Evolutionary conservation across 1,140 invertebrate genomes (phyloP), one percentile per base, ranked within the genome.

Genomic region (Apis dorsata): DNA sequence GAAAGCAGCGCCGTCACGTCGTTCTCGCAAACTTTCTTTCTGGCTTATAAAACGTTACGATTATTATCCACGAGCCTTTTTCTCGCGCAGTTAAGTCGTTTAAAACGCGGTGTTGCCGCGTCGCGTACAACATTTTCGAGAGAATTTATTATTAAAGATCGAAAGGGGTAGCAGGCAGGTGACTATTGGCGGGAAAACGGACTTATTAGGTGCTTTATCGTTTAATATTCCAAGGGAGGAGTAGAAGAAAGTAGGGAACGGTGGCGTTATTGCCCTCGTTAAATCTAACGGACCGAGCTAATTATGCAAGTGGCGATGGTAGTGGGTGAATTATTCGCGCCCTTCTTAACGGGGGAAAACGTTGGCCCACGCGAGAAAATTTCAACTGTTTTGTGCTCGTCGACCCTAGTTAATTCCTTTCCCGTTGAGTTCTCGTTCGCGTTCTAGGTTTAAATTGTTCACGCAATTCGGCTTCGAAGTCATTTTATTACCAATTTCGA

Each of bases 171-270:
- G 75, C 78, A 68, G 28, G 69, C 79, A 69, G 4, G 13, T 57
- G 13, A 79, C 62, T 85, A 86, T 81, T 68, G 73, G 85, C 10
- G 51, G 34, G 60, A 79, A 66, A 82, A 79, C 80, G 49, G 60
- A 63, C 85, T 82, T 79, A 81, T 78, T 79, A 60, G 4, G 84
- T 89, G 86, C 89, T 92, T 92, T 91, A 91, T 91, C 89, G 91
- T 91, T 92, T 91, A 92, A 91, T 92, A 92, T 92, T 89, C 89
- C 86, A 86, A 89, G 88, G 86, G n/a, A n/a, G 7, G 1, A 17
- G 15, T 0, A 17, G 55, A 7, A 17, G 55, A 17, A 15, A 7
- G 55, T 13, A 8, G 55, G 55, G 15, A 8, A 57, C 15, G 90
- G 87, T 89, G 84, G 89, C 86, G 86, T 78, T 88, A 87, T 80